Conservation (phyloP, 1,140 invertebrate species). For the Meloidogyne hapla region DNA sequence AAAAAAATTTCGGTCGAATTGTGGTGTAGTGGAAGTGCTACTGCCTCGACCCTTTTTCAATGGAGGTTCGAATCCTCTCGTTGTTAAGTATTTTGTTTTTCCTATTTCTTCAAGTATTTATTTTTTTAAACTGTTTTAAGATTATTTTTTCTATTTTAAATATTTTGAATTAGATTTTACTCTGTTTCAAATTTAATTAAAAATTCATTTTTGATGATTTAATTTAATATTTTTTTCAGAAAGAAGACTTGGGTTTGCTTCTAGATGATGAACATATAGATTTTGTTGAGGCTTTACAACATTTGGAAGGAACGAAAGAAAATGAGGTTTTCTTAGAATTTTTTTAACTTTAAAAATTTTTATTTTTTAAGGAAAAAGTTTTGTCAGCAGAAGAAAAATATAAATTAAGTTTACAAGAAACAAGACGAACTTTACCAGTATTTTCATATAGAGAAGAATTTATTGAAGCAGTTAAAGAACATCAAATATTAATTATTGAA, state of each 20-base stretch:
- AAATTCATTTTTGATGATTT: background rate
- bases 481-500: slow-evolving; percentile 93
- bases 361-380: slow-evolving; percentile 31
- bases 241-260: slow-evolving; percentile 83
- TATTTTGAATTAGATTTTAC: no score
- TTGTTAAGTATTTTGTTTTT: no score
- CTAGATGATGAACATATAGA: slow-evolving; percentile 90
- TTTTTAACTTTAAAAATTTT: slow-evolving; percentile 28
- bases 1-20: no score
- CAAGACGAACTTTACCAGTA: slow-evolving; percentile 86
- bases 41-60: no score
- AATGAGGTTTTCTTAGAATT: slow-evolving; percentile 37
- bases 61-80: no score
- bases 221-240: slow-evolving; percentile 59
- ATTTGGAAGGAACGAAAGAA: slow-evolving; percentile 75
- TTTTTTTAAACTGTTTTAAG: no score
- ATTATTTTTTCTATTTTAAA: no score
- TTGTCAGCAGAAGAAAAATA: slow-evolving; percentile 67
- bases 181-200: no score
- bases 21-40: no score
- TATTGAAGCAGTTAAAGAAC: slow-evolving; percentile 79
- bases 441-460: slow-evolving; percentile 87
- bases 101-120: no score
- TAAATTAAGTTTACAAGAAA: slow-evolving; percentile 84
- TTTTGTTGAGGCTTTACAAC: slow-evolving; percentile 87